A percentile compares a stretch with the other conserved stretches of the same genome.
These are phyloP conservation scores for Drosophila bocki DNA, from an alignment of 1,140 invertebrate genomes.

Conservation along the genomic window DNA sequence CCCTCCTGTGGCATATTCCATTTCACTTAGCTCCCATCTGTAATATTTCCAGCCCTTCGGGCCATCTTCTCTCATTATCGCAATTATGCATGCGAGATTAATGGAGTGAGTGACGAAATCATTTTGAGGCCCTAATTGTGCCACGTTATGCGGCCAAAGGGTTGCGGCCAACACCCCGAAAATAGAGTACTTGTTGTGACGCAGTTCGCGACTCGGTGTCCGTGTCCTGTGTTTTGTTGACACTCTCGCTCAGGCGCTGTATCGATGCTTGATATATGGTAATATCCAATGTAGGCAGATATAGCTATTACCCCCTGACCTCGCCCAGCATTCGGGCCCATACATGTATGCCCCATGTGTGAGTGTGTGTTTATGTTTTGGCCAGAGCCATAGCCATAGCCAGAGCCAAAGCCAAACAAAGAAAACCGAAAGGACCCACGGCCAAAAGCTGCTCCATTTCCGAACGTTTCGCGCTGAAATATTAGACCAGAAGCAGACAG, in stretches of 20 bases:
- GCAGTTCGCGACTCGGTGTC: conserved; percentile 23
- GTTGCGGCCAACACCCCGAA: conserved; percentile 24
- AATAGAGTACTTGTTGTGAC: conserved; percentile 23
- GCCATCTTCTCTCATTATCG: conserved; percentile 26
- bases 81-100: conserved; percentile 66
- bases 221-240: conserved; percentile 39
- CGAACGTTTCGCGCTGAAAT: conserved; percentile 64
- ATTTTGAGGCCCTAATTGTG: conserved; percentile 40
- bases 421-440: conserved; percentile 61
- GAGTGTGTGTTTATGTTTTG: conserved; percentile 8
- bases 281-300: conserved; percentile 27
- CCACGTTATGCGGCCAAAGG: conserved; percentile 56
- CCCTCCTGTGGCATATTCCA: background rate
- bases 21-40: background rate
- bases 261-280: conserved; percentile 41
- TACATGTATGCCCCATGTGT: background rate
- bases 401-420: conserved; percentile 54
- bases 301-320: conserved; percentile 49
- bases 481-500: conserved; percentile 79
- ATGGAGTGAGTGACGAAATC: conserved; percentile 42
- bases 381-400: conserved; percentile 1
- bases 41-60: background rate
- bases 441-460: conserved; percentile 63
- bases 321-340: conserved; percentile 38
- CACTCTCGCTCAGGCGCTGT: conserved; percentile 33